Evolutionary conservation across 2,888 invertebrate species (phyloP), one percentile per base, ranked within the genome.

Genomic region (Homarus gammarus): DNA sequence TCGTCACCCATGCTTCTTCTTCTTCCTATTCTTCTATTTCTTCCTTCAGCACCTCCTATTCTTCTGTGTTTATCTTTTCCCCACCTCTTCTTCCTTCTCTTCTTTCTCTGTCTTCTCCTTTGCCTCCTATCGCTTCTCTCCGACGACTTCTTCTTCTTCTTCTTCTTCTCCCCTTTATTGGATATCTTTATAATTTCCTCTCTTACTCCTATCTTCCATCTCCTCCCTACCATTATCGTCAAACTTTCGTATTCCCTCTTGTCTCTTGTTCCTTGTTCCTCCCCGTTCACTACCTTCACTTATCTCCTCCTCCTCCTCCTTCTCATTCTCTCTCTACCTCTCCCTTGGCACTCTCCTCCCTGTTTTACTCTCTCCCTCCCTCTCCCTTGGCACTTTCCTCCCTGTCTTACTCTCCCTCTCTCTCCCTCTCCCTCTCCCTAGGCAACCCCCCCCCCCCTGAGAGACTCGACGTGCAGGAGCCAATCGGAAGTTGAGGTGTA

Each of bases 401-500:
- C n/a, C 8, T 40, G 22, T 31, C n/a, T 51, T 1, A 38, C 38
- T 27, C 22, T 51, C 56, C 22, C 3, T 27, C 27, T 2, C 12
- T 31, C 22, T 22, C 68, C 31, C 12, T 51, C 84, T n/a, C 38
- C 73, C 36, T 38, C 61, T 44, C 36, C 38, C 36, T 38, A 2
- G 22, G 6, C 10, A 5, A 18, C 33, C 78, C 31, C 12, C 33
- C n/a, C n/a, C 12, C 56, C 56, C 5, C 56, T 3, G 22, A 56
- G 44, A 12, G 49, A 15, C 49, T 49, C 1, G 0, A 15, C n/a
- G 8, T 10, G n/a, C 72, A 22, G 68, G 38, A 86, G 86, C 70
- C 86, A 86, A 86, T 79, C 79, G 85, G 85, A 86, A 79, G 78
- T 51, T 33, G 5, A 31, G 36, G 33, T 77, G 86, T 86, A 86